Conservation (phyloP, 2,797 vertebrate species). For the Pampus argenteus region DNA sequence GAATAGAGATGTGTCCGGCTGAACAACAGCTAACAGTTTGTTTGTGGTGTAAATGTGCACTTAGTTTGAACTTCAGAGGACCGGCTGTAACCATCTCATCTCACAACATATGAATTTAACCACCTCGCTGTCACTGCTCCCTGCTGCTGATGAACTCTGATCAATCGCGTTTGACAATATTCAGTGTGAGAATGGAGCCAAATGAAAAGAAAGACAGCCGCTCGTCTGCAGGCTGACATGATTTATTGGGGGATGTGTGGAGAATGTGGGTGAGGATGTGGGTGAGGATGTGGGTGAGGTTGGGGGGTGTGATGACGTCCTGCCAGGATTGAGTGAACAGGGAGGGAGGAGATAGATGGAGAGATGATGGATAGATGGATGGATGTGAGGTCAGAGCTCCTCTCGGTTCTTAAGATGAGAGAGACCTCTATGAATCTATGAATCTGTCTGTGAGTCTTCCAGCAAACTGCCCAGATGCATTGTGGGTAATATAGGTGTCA, state of each 20-base stretch:
- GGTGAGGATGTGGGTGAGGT: background rate
- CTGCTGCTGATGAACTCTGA: background rate
- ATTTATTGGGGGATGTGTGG: background rate
- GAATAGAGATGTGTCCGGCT: too few species aligned
- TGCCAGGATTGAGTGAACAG: background rate
- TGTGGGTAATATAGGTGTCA: too few species aligned
- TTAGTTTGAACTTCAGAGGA: too few species aligned
- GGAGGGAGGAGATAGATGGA: background rate
- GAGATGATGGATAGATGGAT: slow-evolving; percentile 11
- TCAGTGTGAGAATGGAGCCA: background rate
- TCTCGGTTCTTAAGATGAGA: too few species aligned
- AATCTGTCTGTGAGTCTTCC: too few species aligned
- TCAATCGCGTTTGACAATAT: background rate
- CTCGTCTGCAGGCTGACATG: background rate
- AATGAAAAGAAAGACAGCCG: background rate
- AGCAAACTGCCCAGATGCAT: too few species aligned
- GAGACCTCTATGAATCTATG: too few species aligned
- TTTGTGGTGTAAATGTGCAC: too few species aligned
- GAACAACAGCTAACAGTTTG: too few species aligned
- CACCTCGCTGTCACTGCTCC: background rate
- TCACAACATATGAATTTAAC: background rate
- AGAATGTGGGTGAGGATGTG: too few species aligned
- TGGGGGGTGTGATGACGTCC: background rate
- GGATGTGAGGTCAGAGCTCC: too few species aligned
- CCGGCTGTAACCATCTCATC: too few species aligned